phyloP scores from a whole-genome alignment of 2,888 invertebrate species.

The Hypercompe scribonia region DNA sequence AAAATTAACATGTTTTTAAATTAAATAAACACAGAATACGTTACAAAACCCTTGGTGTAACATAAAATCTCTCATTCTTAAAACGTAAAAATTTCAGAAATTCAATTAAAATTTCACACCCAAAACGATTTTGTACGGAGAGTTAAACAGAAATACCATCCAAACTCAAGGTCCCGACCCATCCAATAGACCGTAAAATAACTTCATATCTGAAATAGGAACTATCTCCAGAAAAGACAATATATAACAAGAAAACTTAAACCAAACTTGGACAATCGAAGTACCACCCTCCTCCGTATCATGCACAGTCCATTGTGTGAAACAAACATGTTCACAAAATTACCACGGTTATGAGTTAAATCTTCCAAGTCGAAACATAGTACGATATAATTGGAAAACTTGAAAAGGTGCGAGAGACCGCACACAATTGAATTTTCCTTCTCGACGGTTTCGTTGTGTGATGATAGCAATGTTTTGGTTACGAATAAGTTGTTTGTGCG shows the following conservation, averaged over 20 bases:
- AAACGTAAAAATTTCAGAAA: no score
- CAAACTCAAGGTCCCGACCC: neutral
- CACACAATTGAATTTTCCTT: constrained; percentile 68
- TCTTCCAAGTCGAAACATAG: constrained; percentile 65
- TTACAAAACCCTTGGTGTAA: no score
- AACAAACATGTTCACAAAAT: constrained; percentile 68
- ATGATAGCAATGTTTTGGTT: constrained; percentile 39
- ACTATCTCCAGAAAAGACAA: constrained; percentile 16
- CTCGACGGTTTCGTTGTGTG: constrained; percentile 34
- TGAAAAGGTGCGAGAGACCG: constrained; percentile 70
- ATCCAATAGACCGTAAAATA: constrained; percentile 10
- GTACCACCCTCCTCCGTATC: constrained; percentile 50
- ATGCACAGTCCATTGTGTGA: constrained; percentile 55
- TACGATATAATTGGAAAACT: constrained; percentile 78
- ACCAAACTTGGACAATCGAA: constrained; percentile 35
- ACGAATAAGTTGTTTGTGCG: constrained; percentile 24
- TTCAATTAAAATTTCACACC: neutral
- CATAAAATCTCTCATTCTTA: no score
- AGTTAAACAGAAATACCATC: neutral
- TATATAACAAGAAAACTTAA: constrained; percentile 31
- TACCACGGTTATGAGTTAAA: constrained; percentile 70
- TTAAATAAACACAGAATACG: no score
- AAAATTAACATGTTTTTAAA: no score
- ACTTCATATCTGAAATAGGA: constrained; percentile 16
- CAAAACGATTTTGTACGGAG: neutral